Base-by-base conservation (phyloP, 2,888 invertebrate species). In the Didymodactylos carnosus region DNA sequence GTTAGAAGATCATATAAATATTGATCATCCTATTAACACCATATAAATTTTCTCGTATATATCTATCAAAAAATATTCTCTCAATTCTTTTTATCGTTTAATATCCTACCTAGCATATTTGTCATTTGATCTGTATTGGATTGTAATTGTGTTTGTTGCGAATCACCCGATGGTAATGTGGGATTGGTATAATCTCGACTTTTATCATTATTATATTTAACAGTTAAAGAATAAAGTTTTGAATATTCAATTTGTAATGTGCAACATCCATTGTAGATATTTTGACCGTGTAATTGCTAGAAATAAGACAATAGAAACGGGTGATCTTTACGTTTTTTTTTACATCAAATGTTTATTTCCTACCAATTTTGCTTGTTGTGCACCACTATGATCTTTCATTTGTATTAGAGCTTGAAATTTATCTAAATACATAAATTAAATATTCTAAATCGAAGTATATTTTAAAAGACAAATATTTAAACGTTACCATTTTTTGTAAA, bases 191-290 rank as follows among this genome's bases (percentile, higher is more conserved):
- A 98, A 86, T 98, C 98, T 76, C 97, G 88, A 76, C 94, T 94
- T 86, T 99, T 98, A 87, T 99, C 98, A 86, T 98, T 99, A 87
- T 98, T 99, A 87, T 94, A 99, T 85, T 95, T 94, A 79, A 98
- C 97, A 86, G 97, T 97, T 80, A 98, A 87, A 80, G 92, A 92
- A 80, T 92, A 90, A 88, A 98, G 88, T 86, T 98, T 98, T 80
- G 94, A 94, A 87, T 94, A 98, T 86, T 98, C 97, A 84, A 98
- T 97, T 84, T 95, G 90, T 35, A 62, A 29, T 19, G 95, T 97
- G 87, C 97, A 97, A 87, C 98, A 98, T 76, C 94, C 94, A 85
- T 94, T 97, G 88, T 97, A 98, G 82, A 97, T 94, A 85, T 97
- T 95, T 86, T 98, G 97, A 69, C 95, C 95, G 83, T 99, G 97